These are phyloP conservation scores for Cataglyphis rosenhaueri DNA, from an alignment of 2,888 invertebrate genomes.

Conservation along the genomic window DNA sequence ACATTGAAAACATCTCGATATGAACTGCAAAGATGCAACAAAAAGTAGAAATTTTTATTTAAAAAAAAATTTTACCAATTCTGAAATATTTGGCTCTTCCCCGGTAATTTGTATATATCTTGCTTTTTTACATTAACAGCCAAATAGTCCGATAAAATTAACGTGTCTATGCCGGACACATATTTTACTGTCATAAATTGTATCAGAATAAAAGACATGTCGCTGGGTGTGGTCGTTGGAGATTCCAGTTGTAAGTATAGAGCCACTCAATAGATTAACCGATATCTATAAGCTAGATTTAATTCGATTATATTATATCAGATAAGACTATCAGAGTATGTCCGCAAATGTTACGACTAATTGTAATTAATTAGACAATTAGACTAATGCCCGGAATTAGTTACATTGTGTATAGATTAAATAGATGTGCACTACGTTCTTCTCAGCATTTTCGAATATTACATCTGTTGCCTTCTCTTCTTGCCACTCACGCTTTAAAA, in stretches of 20 bases:
- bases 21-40: not conserved
- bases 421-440: not conserved
- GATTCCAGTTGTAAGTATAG: slow-evolving; percentile 31
- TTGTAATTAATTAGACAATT: slow-evolving; percentile 17
- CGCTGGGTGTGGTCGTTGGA: slow-evolving; percentile 52
- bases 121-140: not conserved
- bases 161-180: not conserved
- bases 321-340: slow-evolving; percentile 64
- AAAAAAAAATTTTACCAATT: not conserved
- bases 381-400: not conserved
- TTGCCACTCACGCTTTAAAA: too few species aligned
- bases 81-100: not conserved
- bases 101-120: not conserved
- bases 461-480: not conserved
- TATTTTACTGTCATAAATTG: slow-evolving; percentile 8
- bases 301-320: slow-evolving; percentile 72
- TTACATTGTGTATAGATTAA: not conserved
- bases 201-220: slow-evolving; percentile 44
- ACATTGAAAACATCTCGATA: not conserved
- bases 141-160: not conserved
- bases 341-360: not conserved
- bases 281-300: slow-evolving; percentile 59
- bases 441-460: not conserved
- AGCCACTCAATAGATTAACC: slow-evolving; percentile 56
- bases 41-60: not conserved